A percentile compares a stretch with the other conserved stretches of the same genome.
Conservation (phyloP, 2,888 invertebrate genomes). For the Mythimna vitellina region DNA sequence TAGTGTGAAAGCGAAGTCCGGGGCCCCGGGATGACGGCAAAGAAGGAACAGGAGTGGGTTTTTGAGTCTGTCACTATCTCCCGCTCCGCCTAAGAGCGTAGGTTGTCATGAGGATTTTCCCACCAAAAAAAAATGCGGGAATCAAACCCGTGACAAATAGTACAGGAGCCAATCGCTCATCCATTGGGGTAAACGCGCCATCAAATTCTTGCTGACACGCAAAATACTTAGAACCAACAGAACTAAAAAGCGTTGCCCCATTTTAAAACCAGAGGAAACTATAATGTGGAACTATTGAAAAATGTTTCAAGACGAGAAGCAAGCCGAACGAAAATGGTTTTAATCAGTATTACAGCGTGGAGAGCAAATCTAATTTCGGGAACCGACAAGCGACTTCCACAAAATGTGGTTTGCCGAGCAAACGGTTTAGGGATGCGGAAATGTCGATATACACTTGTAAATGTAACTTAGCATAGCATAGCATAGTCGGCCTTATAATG, state of each 20-base stretch:
- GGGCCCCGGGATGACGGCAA: no score
- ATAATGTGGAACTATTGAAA: conserved; percentile 50
- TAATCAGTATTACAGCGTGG: conserved; percentile 83
- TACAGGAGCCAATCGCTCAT: no score
- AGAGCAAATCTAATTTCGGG: conserved; percentile 85
- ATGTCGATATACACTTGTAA: conserved; percentile 39
- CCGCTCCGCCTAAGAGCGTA: no score
- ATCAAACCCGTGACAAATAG: no score
- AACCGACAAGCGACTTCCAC: conserved; percentile 78
- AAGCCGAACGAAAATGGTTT: conserved; percentile 71
- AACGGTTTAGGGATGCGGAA: conserved; percentile 67
- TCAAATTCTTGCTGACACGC: not conserved
- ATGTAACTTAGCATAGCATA: no score
- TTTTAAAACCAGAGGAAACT: conserved; percentile 35
- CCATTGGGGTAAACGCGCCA: no score
- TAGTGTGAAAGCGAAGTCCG: no score
- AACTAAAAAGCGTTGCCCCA: conserved; percentile 6
- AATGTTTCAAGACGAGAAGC: conserved; percentile 52
- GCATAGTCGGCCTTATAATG: no score
- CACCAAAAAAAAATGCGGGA: no score
- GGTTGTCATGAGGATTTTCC: no score
- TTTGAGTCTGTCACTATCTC: no score
- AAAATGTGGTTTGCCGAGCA: conserved; percentile 82
- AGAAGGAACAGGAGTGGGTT: no score
- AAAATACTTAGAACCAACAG: not conserved